These are phyloP conservation scores for Baryphthengus martii DNA, from an alignment of 2,113 vertebrate genomes.

Conservation along the genomic window DNA sequence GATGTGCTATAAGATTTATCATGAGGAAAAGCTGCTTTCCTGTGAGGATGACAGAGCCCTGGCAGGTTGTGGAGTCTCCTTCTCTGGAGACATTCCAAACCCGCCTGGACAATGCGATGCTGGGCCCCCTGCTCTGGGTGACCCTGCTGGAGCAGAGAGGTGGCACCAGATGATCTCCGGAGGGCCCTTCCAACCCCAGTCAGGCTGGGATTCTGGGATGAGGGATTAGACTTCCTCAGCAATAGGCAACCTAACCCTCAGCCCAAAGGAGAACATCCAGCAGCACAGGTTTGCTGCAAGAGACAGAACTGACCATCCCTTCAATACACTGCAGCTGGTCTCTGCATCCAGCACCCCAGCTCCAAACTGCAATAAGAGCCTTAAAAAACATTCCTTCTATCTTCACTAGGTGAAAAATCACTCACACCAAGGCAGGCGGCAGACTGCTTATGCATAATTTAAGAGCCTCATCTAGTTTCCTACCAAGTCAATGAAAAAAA, in stretches of 20 bases:
- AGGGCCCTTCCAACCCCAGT: not conserved
- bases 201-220: not conserved
- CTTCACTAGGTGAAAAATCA: not conserved
- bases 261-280: not conserved
- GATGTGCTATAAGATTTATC: rapidly evolving
- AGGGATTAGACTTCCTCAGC: not conserved
- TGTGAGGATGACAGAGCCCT: not conserved
- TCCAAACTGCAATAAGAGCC: not conserved
- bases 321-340: rapidly evolving
- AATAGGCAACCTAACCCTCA: not conserved
- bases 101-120: not conserved
- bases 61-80: not conserved
- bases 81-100: not conserved
- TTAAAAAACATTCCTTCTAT: not conserved
- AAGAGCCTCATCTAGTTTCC: not conserved
- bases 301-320: not conserved
- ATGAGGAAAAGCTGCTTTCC: not conserved
- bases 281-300: not conserved
- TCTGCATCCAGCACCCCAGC: rapidly evolving
- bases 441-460: conserved; percentile 6
- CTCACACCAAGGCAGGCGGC: not conserved
- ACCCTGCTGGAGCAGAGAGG: not conserved
- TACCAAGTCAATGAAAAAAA: not conserved
- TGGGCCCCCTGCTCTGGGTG: not conserved
- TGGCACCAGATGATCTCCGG: not conserved